Evolutionary conservation across 1,140 invertebrate genomes (phyloP), one percentile per base, ranked within the genome.

Genomic region (Camponotus pennsylvanicus): DNA sequence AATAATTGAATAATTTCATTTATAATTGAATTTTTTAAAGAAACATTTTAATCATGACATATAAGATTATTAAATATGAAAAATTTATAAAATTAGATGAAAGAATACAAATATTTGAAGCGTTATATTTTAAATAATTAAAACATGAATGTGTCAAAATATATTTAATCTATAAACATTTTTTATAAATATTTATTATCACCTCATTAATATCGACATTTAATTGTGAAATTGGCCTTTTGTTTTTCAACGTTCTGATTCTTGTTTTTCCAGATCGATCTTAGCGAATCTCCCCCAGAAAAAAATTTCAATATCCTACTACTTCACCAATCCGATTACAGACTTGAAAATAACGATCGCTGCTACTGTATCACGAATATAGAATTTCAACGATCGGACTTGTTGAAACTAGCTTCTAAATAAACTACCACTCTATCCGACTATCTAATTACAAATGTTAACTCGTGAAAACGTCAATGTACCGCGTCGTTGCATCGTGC

Each of bases 391-490:
- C 6, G 32, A 63, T n/a, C 27, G 3, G 27, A 37, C 15, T 37
- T n/a, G 70, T 55, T 71, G 49, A 75, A 55, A 34, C 18, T 37
- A 75, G 49, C 55, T 83, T 61, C 18, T 37, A 75, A 83, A 83
- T 83, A 83, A 80, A 59, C 78, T 27, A 2, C 11, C 32, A 21
- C 52, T 45, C 21, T 21, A 55, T 55, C 18, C 9, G 18, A 40
- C 67, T 75, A 40, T 37, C 40, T 83, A 83, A 71, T 27, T 85
- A 75, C 87, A 85, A 52, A 79, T 66, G 69, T 78, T 77, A 61
- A 55, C 61, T 64, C 73, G 15, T 4, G 37, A 42, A 78, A 69
- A 73, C 76, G 55, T 86, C 67, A 59, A 70, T 55, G 55, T 45
- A 32, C 66, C 34, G 52, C 40, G n/a, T 71, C 67, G 45, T 82